Base-by-base conservation (phyloP, 2,113 vertebrate genomes). In the Dasyornis broadbenti region DNA sequence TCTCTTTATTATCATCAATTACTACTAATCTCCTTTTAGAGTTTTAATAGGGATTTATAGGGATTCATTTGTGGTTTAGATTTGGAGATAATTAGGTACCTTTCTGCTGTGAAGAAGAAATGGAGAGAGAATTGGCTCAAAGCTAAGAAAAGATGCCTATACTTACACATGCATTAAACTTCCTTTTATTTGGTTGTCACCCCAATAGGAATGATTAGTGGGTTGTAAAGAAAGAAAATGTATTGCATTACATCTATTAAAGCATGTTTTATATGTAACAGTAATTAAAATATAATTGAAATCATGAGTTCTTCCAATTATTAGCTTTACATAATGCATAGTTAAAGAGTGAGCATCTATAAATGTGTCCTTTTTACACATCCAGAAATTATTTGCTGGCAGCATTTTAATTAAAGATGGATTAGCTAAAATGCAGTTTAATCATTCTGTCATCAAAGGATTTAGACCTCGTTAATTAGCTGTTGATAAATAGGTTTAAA, bases 381-480 rank as follows among this genome's bases (percentile, higher is more conserved):
- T 94, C 85, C 94, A 97, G 95, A 97, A 97, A 96, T 94, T 92
- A 95, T 94, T 97, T 97, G 92, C 97, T 96, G 96, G 82, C 96
- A 96, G 94, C 94, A 82, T 97, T 98, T 97, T 98, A 98, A 98
- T 98, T 98, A 98, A 98, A 98, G 98, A 97, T 97, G 97, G 97
- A 98, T 98, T 98, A 97, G 96, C 97, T 98, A 94, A 97, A 97
- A 98, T 77, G 68, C 93, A 94, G 70, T 96, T 98, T 98, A 98
- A 98, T 98, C 98, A 98, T 98, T 95, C 90, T 98, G 98, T 98
- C 97, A 97, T 96, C 94, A 94, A 85, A 97, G 95, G 95, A 96
- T 94, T 96, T 97, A 96, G 94, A 96, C 95, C 91, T 98, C 95
- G 91, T 98, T 98, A 98, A 98, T 98, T 98, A 98, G 97, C 95